These are phyloP conservation scores for Drosophila mettleri DNA, from an alignment of 2,888 invertebrate species.

Conservation along the genomic window DNA sequence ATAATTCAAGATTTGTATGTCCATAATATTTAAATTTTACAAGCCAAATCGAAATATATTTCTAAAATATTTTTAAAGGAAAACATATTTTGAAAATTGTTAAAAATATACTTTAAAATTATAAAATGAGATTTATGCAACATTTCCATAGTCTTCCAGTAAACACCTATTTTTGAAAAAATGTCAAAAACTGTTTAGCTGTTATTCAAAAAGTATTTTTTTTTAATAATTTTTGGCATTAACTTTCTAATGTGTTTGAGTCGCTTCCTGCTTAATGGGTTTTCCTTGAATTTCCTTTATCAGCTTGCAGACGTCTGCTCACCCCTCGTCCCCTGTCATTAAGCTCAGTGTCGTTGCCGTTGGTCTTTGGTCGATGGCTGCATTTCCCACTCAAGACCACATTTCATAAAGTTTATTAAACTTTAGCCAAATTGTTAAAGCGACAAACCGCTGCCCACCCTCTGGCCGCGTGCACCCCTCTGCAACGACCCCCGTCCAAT, in stretches of 20 bases:
- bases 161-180: neutral
- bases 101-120: neutral
- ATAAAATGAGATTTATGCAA: no score
- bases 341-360: conserved; percentile 34
- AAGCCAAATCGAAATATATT: no score
- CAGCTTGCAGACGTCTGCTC: conserved; percentile 9
- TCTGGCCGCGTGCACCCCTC: neutral
- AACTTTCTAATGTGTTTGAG: conserved; percentile 62
- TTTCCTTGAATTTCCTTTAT: conserved; percentile 61
- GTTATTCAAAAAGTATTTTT: neutral
- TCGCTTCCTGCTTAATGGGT: conserved; percentile 56
- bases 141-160: no score
- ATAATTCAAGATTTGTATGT: no score
- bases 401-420: conserved; percentile 81
- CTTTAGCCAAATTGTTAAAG: conserved; percentile 78
- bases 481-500: no score
- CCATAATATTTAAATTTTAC: no score
- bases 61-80: no score
- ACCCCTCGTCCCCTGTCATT: conserved; percentile 54
- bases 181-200: neutral
- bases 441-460: conserved; percentile 38
- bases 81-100: neutral
- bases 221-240: conserved; percentile 5
- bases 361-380: conserved; percentile 43
- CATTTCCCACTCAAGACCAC: conserved; percentile 79